Evolutionary conservation across 2,888 invertebrate species (phyloP).

Genomic region (Ormyrus rosae): DNA sequence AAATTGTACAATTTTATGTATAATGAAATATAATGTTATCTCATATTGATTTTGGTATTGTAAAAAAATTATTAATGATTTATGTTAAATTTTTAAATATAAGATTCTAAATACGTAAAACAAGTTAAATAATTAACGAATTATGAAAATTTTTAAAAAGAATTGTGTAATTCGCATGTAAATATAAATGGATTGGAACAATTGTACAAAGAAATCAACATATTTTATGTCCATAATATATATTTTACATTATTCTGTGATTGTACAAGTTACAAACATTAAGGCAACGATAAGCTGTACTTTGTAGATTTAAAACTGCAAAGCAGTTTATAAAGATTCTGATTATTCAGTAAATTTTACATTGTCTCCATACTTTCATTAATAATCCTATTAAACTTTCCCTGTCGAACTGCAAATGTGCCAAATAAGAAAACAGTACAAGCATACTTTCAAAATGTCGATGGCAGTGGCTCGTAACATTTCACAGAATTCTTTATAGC

Average conservation of each 20-base stretch:
- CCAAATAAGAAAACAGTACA: constrained; percentile 23
- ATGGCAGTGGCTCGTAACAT: constrained; percentile 39
- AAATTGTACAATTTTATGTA: no score
- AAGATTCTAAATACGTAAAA: no score
- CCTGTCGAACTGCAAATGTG: not conserved
- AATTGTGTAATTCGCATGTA: constrained; percentile 4
- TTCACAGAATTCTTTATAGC: constrained; percentile 48
- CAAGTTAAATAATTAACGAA: not conserved
- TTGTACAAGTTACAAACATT: constrained; percentile 60
- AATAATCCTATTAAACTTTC: constrained; percentile 5
- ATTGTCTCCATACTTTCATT: constrained; percentile 15
- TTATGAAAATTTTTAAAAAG: constrained; percentile 3
- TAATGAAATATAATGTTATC: no score
- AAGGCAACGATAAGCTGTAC: constrained; percentile 59
- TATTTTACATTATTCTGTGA: constrained; percentile 58
- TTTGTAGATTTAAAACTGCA: constrained; percentile 47
- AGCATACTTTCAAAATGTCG: constrained; percentile 1
- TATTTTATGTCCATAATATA: constrained; percentile 52
- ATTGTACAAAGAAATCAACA: constrained; percentile 20
- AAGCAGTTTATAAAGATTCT: constrained; percentile 52
- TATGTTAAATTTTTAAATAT: no score
- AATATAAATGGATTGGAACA: constrained; percentile 16
- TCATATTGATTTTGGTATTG: no score
- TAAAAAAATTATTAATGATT: no score
- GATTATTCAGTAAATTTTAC: constrained; percentile 30